A percentile compares a stretch with the other conserved stretches of the same genome.
phyloP scores from a whole-genome alignment of 1,140 invertebrate genomes.

The Melanaphis sacchari region DNA sequence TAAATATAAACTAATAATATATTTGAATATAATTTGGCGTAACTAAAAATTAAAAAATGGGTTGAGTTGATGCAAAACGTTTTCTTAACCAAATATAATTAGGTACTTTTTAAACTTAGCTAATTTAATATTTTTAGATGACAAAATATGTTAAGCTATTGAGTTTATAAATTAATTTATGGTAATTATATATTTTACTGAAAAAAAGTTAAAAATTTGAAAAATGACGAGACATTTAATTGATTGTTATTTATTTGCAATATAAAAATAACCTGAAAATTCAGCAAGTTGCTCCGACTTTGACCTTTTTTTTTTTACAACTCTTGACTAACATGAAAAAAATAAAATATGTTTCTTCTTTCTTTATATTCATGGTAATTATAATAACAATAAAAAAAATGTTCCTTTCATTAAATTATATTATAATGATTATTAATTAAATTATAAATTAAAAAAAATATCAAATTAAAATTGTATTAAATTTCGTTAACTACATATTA shows the following conservation, averaged over 20 bases:
- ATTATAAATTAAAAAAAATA: too few species aligned
- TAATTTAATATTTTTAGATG: too few species aligned
- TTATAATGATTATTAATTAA: not conserved
- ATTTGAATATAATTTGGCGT: too few species aligned
- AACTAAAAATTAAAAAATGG: too few species aligned
- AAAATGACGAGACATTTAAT: not conserved
- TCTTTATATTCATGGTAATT: not conserved
- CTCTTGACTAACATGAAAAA: not conserved
- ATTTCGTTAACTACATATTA: too few species aligned
- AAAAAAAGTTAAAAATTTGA: not conserved
- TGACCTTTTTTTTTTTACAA: not conserved
- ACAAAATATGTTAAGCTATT: too few species aligned
- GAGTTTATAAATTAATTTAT: not conserved
- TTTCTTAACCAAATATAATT: too few species aligned
- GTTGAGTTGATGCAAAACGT: too few species aligned
- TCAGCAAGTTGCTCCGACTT: not conserved
- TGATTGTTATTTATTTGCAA: not conserved
- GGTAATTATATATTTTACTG: not conserved
- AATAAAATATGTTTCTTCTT: not conserved
- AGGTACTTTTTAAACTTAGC: too few species aligned
- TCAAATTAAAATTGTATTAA: too few species aligned
- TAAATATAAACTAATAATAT: too few species aligned
- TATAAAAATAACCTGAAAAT: not conserved
- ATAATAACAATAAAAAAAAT: not conserved
- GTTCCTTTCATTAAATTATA: not conserved